Conservation (phyloP, 2,797 vertebrate species). For the Glyptemys insculpta region DNA sequence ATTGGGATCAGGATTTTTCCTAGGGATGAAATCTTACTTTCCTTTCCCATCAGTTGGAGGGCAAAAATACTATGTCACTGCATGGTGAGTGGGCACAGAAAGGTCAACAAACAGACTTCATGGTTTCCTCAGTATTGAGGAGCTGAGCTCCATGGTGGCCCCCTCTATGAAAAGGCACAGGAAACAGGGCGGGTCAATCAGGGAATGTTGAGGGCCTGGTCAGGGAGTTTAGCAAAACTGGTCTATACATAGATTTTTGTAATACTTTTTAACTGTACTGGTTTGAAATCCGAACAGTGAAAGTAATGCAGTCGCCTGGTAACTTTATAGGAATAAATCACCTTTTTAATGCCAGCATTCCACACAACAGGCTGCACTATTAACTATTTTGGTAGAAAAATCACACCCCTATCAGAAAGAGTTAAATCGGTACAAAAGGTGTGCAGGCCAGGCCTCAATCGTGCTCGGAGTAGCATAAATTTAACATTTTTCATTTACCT, state of each 20-base stretch:
- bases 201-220: neutral
- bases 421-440: neutral
- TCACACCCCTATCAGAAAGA: fast-evolving
- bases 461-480: neutral
- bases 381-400: neutral
- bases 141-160: fast-evolving
- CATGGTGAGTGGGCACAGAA: neutral
- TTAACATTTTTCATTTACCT: fast-evolving
- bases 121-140: neutral
- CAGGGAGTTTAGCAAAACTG: neutral
- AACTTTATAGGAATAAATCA: neutral
- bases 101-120: neutral
- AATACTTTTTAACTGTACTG: neutral
- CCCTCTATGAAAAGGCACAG: neutral
- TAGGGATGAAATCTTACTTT: neutral
- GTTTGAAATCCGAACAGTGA: neutral
- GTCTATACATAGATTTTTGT: neutral
- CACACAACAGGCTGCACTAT: neutral
- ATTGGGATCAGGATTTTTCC: neutral
- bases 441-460: neutral
- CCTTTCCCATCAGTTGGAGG: neutral
- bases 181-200: fast-evolving
- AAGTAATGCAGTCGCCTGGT: neutral
- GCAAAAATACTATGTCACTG: neutral
- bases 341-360: too few species aligned